Evolutionary conservation across 1,140 invertebrate species (phyloP), one percentile per base, ranked within the genome.

Genomic region (Gryon sp.): DNA sequence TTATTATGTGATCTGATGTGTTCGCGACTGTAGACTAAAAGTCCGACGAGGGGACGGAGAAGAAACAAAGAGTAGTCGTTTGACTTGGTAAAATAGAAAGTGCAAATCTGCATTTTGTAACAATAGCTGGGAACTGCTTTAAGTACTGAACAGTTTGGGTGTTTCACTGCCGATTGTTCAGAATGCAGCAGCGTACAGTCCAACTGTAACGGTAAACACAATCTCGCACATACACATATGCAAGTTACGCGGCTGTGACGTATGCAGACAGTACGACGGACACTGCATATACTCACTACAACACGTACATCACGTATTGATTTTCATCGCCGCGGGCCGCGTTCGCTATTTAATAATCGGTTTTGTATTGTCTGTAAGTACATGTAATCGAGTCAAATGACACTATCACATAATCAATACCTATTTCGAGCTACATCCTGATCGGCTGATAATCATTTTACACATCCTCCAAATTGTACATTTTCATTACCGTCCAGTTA

Each of bases 361-460:
- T 69, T 74, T 53, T 72, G 72, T 62, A 84, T 84, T 84, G 84
- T 80, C 26, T 73, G 50, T 32, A 46, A 36, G 45, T 52, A 82
- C 76, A 45, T 53, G 80, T 78, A 76, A 80, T 82, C 73, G 76
- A 75, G 69, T 78, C 45, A 79, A 81, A 81, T 82, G 76, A 77
- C 76, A 76, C 78, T 76, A 76, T 81, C 68, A 11, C 60, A 60
- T 53, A 60, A 70, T 76, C 74, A 73, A 78, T 65, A 69, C 66
- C 76, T 74, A 76, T 73, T 78, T 43, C 43, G 50, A 12, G 60
- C 45, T 65, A 65, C 57, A 76, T 65, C 59, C 43, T 41, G 50
- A 70, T 65, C 74, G 43, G 38, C 32, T 11, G 66, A 76, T 65
- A 69, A 70, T 70, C 65, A 53, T 69, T 63, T 63, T 63, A 63